Conservation (phyloP, 2,888 invertebrate genomes). For the Lasioglossum marginatum region DNA sequence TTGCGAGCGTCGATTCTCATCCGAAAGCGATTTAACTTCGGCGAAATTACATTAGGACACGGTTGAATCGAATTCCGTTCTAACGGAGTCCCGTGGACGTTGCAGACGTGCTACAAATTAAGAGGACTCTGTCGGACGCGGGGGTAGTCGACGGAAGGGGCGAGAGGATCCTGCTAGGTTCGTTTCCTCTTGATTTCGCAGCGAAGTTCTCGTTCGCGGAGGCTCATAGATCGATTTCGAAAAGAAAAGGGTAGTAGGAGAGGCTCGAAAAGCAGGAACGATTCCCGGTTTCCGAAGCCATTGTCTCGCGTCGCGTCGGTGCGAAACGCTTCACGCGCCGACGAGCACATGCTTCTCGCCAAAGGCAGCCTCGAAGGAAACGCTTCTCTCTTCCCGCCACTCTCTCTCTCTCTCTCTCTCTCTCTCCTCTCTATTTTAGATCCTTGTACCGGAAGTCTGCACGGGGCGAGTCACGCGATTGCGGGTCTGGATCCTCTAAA, state of each 20-base stretch:
- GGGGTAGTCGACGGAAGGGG: not conserved
- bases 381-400: constrained; percentile 13
- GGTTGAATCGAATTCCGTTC: constrained; percentile 50
- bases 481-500: not conserved
- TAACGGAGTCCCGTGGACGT: constrained; percentile 37
- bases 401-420: not conserved
- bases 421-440: not conserved
- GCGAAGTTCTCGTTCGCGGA: constrained; percentile 1
- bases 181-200: constrained; percentile 2
- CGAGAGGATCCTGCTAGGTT: not conserved
- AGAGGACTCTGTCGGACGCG: constrained; percentile 21
- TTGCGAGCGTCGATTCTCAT: constrained; percentile 38
- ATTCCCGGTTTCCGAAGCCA: constrained; percentile 39
- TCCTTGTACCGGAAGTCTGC: not conserved
- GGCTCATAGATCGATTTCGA: constrained; percentile 33
- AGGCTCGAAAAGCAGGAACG: constrained; percentile 7
- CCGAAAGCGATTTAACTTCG: constrained; percentile 59
- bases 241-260: constrained; percentile 26
- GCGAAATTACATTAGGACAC: constrained; percentile 56
- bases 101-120: constrained; percentile 53
- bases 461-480: constrained; percentile 4
- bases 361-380: constrained; percentile 66
- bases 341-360: constrained; percentile 46
- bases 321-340: constrained; percentile 48
- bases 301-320: constrained; percentile 51